phyloP scores from a whole-genome alignment of 2,888 invertebrate species.

The Junonia oenone region DNA sequence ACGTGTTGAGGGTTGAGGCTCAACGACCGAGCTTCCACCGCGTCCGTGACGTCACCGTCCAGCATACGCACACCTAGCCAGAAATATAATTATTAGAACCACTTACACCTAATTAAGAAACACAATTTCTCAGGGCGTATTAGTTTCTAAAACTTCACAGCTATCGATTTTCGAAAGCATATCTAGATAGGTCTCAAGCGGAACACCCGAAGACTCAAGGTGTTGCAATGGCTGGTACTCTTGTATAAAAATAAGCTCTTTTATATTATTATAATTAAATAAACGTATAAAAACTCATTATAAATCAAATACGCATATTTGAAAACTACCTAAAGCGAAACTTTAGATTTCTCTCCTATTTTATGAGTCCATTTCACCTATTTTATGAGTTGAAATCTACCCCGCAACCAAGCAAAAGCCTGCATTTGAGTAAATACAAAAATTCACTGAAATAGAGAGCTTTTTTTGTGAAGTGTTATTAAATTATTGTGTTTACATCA shows the following conservation, averaged over 20 bases:
- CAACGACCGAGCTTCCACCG: constrained; percentile 96
- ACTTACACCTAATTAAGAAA: background rate
- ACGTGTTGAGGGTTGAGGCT: constrained; percentile 97
- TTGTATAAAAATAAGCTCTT: too few relatives aligned
- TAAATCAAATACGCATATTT: constrained; percentile 8
- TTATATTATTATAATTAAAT: too few relatives aligned
- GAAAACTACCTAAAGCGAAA: constrained; percentile 7
- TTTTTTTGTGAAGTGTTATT: too few relatives aligned
- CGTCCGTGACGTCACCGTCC: constrained; percentile 99
- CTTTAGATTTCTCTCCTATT: constrained; percentile 10
- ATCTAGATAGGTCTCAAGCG: too few relatives aligned
- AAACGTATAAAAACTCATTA: constrained; percentile 14
- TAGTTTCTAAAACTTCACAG: too few relatives aligned
- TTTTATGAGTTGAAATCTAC: background rate
- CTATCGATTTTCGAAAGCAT: too few relatives aligned
- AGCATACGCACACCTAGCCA: constrained; percentile 94
- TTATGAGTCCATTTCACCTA: constrained; percentile 6
- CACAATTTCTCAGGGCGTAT: background rate
- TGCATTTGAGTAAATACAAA: too few relatives aligned
- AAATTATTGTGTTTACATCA: too few relatives aligned
- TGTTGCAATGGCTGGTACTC: too few relatives aligned
- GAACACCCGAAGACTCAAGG: too few relatives aligned
- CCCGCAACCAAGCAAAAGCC: too few relatives aligned
- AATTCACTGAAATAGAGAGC: too few relatives aligned
- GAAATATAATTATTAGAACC: background rate